Evolutionary conservation across 2,797 vertebrate genomes (phyloP).

Genomic region (Vespertilio murinus): DNA sequence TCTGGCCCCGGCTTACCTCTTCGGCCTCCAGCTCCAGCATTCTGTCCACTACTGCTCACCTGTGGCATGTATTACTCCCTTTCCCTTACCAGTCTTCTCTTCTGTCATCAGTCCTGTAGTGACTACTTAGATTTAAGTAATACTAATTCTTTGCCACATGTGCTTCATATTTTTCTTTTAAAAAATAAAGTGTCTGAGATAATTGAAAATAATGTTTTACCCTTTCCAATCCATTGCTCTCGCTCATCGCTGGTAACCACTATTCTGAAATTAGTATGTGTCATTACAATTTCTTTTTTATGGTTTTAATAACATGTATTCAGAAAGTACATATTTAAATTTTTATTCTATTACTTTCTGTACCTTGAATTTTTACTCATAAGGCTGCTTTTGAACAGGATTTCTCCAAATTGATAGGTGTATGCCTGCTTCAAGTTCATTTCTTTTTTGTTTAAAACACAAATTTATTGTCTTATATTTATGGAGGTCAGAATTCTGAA

Average conservation of each 20-base stretch:
- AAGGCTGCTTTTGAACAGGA: background rate
- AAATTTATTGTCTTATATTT: background rate
- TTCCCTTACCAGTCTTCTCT: background rate
- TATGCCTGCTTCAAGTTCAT: background rate
- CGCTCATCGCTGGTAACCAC: background rate
- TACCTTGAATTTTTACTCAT: background rate
- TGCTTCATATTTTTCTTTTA: background rate
- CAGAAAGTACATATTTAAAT: background rate
- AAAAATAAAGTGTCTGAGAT: constrained; percentile 28
- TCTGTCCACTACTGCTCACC: background rate
- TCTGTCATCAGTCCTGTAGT: background rate
- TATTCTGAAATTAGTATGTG: background rate
- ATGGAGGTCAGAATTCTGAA: background rate
- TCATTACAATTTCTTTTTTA: constrained; percentile 11
- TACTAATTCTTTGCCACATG: background rate
- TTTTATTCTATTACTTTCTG: background rate
- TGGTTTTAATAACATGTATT: background rate
- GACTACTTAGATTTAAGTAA: background rate
- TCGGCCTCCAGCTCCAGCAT: background rate
- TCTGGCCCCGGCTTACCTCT: background rate
- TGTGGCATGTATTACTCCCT: background rate
- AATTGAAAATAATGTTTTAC: constrained; percentile 4
- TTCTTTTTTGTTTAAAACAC: background rate
- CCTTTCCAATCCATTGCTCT: background rate
- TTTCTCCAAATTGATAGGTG: background rate